Percentiles rank a stretch among this genome's conserved stretches.
Conservation (phyloP, 2,888 invertebrate genomes). For the Beris chalybata region DNA sequence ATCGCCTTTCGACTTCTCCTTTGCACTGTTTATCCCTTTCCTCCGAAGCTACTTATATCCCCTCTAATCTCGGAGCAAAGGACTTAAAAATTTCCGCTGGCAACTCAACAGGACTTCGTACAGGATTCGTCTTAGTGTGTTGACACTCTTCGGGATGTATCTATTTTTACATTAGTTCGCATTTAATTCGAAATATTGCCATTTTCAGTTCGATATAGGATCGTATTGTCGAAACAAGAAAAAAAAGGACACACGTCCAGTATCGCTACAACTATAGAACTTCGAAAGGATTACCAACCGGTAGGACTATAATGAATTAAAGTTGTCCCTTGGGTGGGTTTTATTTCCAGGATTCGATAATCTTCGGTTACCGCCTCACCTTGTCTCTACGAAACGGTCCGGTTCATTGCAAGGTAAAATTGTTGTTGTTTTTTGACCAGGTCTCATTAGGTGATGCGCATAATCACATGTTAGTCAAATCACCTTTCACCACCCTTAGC, state of each 20-base stretch:
- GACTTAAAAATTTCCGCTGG: not conserved
- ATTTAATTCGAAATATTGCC: not conserved
- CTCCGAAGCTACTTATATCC: constrained; percentile 1
- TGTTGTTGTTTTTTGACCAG: no score
- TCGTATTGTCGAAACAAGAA: not conserved
- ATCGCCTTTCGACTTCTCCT: not conserved
- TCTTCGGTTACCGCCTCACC: not conserved
- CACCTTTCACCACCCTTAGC: not conserved
- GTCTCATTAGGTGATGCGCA: no score
- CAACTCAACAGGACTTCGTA: not conserved
- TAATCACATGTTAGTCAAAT: not conserved
- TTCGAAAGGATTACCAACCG: not conserved
- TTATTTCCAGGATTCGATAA: constrained; percentile 7
- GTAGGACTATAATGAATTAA: constrained; percentile 1
- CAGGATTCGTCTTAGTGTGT: not conserved
- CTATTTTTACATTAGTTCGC: not conserved
- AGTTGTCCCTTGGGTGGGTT: no score
- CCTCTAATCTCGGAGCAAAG: not conserved
- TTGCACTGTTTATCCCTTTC: not conserved
- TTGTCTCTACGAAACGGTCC: no score
- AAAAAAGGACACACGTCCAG: no score
- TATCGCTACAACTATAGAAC: not conserved
- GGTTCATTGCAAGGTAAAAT: no score
- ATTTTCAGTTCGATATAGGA: not conserved
- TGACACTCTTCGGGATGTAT: no score